phyloP scores from a whole-genome alignment of 2,797 vertebrate species.

The Alcedo atthis region DNA sequence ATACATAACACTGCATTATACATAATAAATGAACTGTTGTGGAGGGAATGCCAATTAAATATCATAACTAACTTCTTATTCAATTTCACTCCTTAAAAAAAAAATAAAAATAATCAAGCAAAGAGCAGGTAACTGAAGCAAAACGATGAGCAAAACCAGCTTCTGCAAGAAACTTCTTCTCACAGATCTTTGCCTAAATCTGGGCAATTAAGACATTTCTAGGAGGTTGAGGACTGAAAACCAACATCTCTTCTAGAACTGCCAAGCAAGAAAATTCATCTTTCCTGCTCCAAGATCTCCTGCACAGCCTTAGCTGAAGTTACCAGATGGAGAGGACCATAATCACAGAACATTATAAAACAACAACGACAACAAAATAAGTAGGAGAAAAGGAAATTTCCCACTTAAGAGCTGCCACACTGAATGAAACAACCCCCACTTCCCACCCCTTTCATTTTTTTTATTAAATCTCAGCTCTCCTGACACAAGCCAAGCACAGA shows the following conservation, averaged over 20 bases:
- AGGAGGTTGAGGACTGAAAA: neutral
- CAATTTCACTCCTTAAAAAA: neutral
- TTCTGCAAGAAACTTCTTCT: neutral
- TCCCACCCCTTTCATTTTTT: neutral
- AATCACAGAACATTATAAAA: neutral
- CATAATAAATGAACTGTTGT: slow-evolving; percentile 18
- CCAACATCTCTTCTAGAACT: neutral
- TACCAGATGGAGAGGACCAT: neutral
- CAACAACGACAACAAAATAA: neutral
- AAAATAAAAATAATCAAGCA: neutral
- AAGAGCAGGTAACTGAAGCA: neutral
- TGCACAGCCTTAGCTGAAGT: neutral
- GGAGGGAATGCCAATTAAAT: neutral
- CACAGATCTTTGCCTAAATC: neutral
- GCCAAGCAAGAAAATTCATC: neutral
- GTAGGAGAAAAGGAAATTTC: neutral
- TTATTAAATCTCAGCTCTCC: neutral
- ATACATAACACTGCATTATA: slow-evolving; percentile 12
- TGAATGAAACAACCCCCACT: neutral
- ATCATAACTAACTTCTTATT: neutral
- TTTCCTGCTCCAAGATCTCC: neutral
- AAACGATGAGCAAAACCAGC: neutral
- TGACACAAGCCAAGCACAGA: neutral
- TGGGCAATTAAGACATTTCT: neutral
- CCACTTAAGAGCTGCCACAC: neutral